These are phyloP conservation scores for Nothura maculosa DNA, from an alignment of 2,797 vertebrate genomes.

Conservation along the genomic window DNA sequence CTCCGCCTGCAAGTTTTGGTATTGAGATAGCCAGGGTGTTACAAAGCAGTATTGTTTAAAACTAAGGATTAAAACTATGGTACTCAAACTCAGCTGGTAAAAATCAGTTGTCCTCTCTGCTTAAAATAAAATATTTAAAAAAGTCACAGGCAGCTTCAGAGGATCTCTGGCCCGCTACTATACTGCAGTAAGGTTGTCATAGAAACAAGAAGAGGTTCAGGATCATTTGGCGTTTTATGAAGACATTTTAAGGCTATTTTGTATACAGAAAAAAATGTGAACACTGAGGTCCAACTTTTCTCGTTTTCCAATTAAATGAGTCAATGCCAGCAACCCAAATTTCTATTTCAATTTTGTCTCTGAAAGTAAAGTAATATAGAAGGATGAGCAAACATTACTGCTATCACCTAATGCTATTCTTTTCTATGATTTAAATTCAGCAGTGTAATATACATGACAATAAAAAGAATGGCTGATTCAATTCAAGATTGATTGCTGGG, in stretches of 20 bases:
- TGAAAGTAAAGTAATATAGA: background rate
- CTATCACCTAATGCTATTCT: background rate
- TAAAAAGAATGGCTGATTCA: background rate
- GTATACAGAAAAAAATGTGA: background rate
- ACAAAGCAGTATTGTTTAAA: background rate
- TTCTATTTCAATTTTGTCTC: background rate
- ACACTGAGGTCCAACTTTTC: background rate
- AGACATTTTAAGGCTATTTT: constrained; percentile 56
- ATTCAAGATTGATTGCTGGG: background rate
- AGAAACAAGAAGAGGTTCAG: constrained; percentile 60
- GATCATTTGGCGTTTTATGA: constrained; percentile 62
- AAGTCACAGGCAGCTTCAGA: constrained; percentile 11
- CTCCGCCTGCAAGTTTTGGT: background rate
- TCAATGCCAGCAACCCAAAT: background rate
- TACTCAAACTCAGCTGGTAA: background rate
- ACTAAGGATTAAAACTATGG: background rate
- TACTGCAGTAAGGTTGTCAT: constrained; percentile 59
- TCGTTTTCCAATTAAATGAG: constrained; percentile 5
- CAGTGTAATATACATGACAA: background rate
- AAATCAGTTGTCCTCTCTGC: background rate
- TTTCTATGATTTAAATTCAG: background rate
- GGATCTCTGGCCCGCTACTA: background rate
- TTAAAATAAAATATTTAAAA: constrained; percentile 47
- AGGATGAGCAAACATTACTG: background rate
- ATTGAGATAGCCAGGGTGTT: background rate